Conservation (phyloP, 2,113 vertebrate species). For the Bubo bubo region DNA sequence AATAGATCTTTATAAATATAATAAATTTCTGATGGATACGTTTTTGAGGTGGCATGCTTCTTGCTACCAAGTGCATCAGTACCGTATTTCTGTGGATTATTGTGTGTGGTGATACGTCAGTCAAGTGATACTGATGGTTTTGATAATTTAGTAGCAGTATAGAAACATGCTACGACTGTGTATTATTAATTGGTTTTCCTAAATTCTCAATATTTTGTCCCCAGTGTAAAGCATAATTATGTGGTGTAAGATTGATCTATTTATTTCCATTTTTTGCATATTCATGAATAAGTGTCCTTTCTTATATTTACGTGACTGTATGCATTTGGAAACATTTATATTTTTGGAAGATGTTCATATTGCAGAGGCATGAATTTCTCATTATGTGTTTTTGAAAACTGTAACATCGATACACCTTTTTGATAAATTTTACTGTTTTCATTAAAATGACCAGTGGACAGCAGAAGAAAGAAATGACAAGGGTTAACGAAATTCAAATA, state of each 20-base stretch:
- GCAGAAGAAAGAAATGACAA: background rate
- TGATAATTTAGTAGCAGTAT: conserved; percentile 50
- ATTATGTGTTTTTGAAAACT: background rate
- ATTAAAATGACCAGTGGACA: background rate
- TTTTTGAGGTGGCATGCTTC: conserved; percentile 42
- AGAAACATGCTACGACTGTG: background rate
- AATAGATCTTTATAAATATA: background rate
- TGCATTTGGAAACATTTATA: background rate
- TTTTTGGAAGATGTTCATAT: background rate
- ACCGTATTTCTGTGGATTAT: conserved; percentile 16
- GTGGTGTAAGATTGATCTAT: background rate
- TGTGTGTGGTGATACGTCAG: conserved; percentile 4
- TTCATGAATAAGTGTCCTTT: background rate
- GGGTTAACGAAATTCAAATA: background rate
- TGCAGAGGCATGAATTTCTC: background rate
- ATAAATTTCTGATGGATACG: background rate
- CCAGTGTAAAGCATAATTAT: background rate
- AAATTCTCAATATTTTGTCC: background rate
- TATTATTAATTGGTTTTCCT: background rate
- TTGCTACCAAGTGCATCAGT: background rate
- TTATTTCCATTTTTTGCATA: background rate
- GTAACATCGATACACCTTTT: background rate
- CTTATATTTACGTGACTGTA: background rate
- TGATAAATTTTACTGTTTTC: background rate
- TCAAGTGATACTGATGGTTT: conserved; percentile 20